A percentile compares a stretch with the other conserved stretches of the same genome.
Conservation (phyloP, 2,113 vertebrate genomes). For the Proteles cristata region DNA sequence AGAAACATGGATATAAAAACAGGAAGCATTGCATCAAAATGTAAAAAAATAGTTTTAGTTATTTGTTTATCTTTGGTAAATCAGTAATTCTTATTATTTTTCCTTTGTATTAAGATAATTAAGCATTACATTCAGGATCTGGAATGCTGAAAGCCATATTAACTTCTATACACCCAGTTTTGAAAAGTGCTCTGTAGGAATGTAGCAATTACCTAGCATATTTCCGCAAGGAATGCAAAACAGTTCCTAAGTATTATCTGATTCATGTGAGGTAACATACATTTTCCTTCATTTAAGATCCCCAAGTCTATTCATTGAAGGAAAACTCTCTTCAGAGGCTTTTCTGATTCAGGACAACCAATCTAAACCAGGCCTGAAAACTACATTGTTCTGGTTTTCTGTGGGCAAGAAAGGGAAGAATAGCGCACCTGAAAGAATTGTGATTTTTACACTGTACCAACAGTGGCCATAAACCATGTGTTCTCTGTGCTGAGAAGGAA, state of each 20-base stretch:
- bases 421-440: not conserved
- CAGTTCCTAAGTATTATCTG: not conserved
- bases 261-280: not conserved
- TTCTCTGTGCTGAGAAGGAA: conserved; percentile 7
- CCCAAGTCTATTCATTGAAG: not conserved
- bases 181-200: not conserved
- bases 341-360: not conserved
- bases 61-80: not conserved
- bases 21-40: not conserved
- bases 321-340: not conserved
- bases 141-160: not conserved
- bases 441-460: not conserved
- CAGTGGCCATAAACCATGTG: not conserved
- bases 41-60: not conserved
- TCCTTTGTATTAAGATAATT: not conserved
- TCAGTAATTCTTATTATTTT: not conserved
- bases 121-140: not conserved
- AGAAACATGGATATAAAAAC: not conserved
- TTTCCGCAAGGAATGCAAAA: not conserved
- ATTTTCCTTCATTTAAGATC: not conserved
- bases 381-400: not conserved
- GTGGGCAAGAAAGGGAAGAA: not conserved
- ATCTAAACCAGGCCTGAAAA: not conserved
- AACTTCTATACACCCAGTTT: not conserved
- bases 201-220: not conserved